Evolutionary conservation across 2,888 invertebrate species (phyloP), one percentile per base, ranked within the genome.

Genomic region (Callinectes sapidus): DNA sequence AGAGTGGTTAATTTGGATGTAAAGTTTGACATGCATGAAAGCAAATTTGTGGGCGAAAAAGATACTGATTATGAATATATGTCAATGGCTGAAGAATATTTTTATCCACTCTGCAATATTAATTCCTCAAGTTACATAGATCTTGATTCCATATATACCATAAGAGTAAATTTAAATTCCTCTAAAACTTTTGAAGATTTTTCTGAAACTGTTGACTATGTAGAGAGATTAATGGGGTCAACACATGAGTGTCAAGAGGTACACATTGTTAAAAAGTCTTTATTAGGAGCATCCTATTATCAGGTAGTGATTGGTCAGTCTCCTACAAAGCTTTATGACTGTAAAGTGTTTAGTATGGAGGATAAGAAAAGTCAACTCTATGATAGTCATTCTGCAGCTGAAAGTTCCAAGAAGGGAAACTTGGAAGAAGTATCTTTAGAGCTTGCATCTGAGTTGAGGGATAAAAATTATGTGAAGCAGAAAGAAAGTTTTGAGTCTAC

Each of bases 191-290:
- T 93, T 88, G 39, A 89, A 10, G 66, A 93, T 28, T 87, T 93
- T 61, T 89, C 85, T 77, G 91, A 91, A n/a, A 81, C 87, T 23
- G 42, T 93, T 66, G 48, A 87, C 54, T 93, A 93, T 61, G 23
- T 93, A 23, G 85, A 90, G 16, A 89, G 61, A 48, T 39, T 90
- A 32, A 90, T 93, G 35, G 93, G 93, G 13, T 89, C 93, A 55
- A 86, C 81, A 55, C 89, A 91, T 14, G 88, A 91, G 32, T 93
- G 93, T 81, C 91, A 88, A 28, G 87, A 88, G 61, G 93, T 93
- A 35, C 93, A 93, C 48, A 89, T 93, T 23, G 35, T 91, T 13
- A 71, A 81, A 61, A 61, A 42, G 23, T 66, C n/a, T 23, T 10
- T 85, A 18, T n/a, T 88, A 28, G 93, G 91, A 14, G 48, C 89